These are phyloP conservation scores for Pseudorhiza aurosa DNA, from an alignment of 30 jellyfish, hydroid and myxozoan genomes.

Conservation along the genomic window DNA sequence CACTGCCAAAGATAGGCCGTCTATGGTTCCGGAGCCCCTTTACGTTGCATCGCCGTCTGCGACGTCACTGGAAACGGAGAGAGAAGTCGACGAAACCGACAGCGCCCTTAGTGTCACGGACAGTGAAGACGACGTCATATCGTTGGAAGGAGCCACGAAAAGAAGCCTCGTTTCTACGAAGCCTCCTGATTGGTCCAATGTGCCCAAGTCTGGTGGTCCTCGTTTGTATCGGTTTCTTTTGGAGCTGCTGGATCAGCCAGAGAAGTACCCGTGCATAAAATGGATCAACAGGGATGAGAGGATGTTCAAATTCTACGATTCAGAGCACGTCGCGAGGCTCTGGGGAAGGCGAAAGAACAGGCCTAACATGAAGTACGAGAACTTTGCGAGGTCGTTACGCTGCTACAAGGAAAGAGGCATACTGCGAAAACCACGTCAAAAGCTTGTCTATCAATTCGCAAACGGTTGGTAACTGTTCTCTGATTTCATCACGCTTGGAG, in stretches of 20 bases:
- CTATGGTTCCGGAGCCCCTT: not conserved
- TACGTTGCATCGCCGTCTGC: slow-evolving; percentile 7
- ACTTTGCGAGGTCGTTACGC: slow-evolving; percentile 89
- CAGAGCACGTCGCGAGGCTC: slow-evolving; percentile 78
- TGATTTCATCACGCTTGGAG: too few relatives aligned
- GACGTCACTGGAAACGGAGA: slow-evolving; percentile 15
- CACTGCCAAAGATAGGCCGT: not conserved
- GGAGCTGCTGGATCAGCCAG: slow-evolving; percentile 74
- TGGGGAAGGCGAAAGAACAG: slow-evolving; percentile 90
- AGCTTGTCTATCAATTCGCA: slow-evolving; percentile 82
- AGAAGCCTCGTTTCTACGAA: not conserved
- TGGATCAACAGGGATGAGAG: slow-evolving; percentile 80
- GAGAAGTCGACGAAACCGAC: slow-evolving; percentile 43
- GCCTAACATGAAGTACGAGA: slow-evolving; percentile 88
- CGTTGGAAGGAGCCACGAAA: not conserved
- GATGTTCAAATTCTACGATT: slow-evolving; percentile 72
- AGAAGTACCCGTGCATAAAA: slow-evolving; percentile 66
- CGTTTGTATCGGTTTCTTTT: slow-evolving; percentile 67
- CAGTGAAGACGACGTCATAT: slow-evolving; percentile 25
- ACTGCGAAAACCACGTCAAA: slow-evolving; percentile 80
- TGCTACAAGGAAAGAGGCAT: slow-evolving; percentile 80
- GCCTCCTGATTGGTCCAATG: slow-evolving; percentile 1
- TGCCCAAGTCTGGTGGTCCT: slow-evolving; percentile 39
- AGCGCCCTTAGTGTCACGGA: slow-evolving; percentile 45
- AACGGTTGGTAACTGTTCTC: slow-evolving; percentile 60